These are phyloP conservation scores for Tamias sibiricus DNA, from an alignment of 2,113 vertebrate genomes.

Conservation along the genomic window DNA sequence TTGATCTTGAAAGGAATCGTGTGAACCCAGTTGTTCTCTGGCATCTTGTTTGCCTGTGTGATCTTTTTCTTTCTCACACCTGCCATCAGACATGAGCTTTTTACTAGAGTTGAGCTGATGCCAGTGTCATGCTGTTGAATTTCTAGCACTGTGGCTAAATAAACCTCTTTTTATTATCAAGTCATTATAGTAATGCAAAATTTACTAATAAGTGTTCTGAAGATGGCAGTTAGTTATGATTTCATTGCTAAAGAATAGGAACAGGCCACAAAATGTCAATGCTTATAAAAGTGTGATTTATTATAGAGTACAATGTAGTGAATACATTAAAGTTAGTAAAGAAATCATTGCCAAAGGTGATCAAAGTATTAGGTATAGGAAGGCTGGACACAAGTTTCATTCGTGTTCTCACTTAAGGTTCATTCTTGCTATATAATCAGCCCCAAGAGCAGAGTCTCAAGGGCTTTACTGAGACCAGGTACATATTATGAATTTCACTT, in stretches of 20 bases:
- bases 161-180: not conserved
- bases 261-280: not conserved
- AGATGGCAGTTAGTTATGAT: not conserved
- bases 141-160: not conserved
- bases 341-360: not conserved
- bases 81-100: not conserved
- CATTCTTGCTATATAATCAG: not conserved
- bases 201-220: not conserved
- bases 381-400: not conserved
- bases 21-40: not conserved
- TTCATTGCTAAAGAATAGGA: not conserved
- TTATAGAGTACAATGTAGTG: not conserved
- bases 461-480: not conserved
- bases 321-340: conserved; percentile 22
- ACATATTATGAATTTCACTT: not conserved
- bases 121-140: not conserved
- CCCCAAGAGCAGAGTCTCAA: not conserved
- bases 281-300: not conserved
- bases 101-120: not conserved
- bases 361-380: not conserved
- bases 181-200: not conserved
- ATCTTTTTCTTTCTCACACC: not conserved
- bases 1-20: not conserved
- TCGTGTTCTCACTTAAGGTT: not conserved
- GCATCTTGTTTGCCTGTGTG: not conserved